phyloP scores from a whole-genome alignment of 2,888 invertebrate species.

The Cepaea hortensis region DNA sequence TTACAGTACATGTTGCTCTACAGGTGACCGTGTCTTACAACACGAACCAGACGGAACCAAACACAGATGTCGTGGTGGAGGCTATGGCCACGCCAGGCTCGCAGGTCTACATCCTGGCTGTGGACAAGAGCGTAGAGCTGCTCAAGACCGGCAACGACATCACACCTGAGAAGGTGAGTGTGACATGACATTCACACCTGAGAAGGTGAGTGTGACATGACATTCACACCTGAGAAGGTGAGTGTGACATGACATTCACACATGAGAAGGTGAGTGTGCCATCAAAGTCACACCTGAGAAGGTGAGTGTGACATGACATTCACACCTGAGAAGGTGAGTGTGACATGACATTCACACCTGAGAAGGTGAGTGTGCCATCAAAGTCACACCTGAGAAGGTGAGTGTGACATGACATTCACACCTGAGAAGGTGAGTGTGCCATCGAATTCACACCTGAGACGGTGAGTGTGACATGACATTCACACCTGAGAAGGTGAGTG shows the following conservation, averaged over 20 bases:
- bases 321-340: not conserved
- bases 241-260: not conserved
- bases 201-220: not conserved
- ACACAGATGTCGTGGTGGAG: conserved; percentile 85
- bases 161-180: conserved; percentile 77
- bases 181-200: not conserved
- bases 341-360: not conserved
- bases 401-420: not conserved
- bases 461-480: too few species aligned
- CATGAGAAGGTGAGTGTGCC: not conserved
- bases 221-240: not conserved
- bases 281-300: not conserved
- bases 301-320: not conserved
- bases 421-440: not conserved
- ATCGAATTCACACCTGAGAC: not conserved
- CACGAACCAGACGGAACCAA: conserved; percentile 83
- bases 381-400: not conserved
- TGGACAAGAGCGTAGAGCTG: conserved; percentile 88
- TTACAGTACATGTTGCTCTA: not conserved
- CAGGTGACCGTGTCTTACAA: conserved; percentile 80
- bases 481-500: not conserved
- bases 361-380: not conserved
- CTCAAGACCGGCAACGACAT: conserved; percentile 86
- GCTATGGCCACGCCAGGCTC: conserved; percentile 90
- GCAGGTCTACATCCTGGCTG: conserved; percentile 89